Percentiles rank a stretch among this genome's conserved stretches.
Conservation (phyloP, 2,888 invertebrate genomes). For the Piscicola geometra region DNA sequence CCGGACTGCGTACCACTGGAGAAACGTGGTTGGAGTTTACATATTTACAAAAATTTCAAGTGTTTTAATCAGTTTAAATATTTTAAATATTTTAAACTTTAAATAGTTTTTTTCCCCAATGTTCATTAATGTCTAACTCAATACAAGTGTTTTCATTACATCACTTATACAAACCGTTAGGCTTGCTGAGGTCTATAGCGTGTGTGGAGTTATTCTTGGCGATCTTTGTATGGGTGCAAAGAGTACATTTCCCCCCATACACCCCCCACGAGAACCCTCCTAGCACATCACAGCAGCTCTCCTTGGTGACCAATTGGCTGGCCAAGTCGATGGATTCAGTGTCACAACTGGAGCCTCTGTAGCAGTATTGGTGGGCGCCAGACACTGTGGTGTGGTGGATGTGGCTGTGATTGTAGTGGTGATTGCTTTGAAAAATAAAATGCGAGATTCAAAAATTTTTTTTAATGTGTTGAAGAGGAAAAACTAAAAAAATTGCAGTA, state of each 20-base stretch:
- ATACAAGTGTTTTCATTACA: not conserved
- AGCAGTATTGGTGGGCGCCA: conserved; percentile 42
- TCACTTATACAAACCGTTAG: conserved; percentile 25
- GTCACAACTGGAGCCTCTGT: conserved; percentile 44
- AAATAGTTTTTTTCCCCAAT: too few relatives aligned
- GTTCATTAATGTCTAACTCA: too few relatives aligned
- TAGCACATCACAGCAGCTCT: conserved; percentile 41
- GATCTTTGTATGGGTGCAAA: not conserved
- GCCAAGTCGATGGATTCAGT: conserved; percentile 40
- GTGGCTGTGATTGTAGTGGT: not conserved
- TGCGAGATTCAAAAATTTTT: too few relatives aligned
- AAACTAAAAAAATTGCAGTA: too few relatives aligned
- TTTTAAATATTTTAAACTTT: too few relatives aligned
- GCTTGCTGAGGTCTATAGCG: conserved; percentile 29
- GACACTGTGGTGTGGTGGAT: not conserved
- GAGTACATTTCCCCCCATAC: conserved; percentile 28
- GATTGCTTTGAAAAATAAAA: too few relatives aligned
- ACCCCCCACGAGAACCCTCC: conserved; percentile 44
- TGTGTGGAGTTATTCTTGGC: not conserved
- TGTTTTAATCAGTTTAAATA: too few relatives aligned
- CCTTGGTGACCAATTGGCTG: not conserved
- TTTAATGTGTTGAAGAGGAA: too few relatives aligned
- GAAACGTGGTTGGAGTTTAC: too few relatives aligned
- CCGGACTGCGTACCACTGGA: conserved; percentile 23
- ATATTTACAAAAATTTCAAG: too few relatives aligned